Evolutionary conservation across 1,140 invertebrate species (phyloP).

Genomic region (Heliconius hewitsoni): DNA sequence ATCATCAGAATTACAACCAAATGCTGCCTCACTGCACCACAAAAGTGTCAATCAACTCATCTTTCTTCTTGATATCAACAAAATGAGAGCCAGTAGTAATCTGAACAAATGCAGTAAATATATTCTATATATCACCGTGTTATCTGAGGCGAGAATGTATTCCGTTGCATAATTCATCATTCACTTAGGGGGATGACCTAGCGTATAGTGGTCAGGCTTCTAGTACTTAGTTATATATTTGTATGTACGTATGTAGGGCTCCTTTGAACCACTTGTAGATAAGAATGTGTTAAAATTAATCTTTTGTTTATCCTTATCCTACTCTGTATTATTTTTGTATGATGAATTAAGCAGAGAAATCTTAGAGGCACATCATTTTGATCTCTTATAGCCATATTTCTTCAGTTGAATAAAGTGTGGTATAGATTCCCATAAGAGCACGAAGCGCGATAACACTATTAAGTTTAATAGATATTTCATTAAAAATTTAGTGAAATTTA

Average conservation of each 20-base stretch:
- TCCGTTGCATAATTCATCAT: constrained; percentile 57
- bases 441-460: not conserved
- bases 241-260: not conserved
- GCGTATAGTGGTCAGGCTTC: not conserved
- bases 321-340: too few relatives aligned
- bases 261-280: not conserved
- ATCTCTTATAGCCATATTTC: too few relatives aligned
- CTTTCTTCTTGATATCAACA: not conserved
- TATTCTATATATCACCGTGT: constrained; percentile 41
- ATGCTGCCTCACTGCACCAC: not conserved
- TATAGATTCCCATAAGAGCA: not conserved
- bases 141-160: constrained; percentile 51
- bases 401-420: not conserved
- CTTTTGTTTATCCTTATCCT: too few relatives aligned
- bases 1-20: not conserved
- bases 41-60: not conserved
- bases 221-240: not conserved
- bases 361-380: too few relatives aligned
- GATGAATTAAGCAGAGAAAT: too few relatives aligned
- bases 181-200: constrained; percentile 51
- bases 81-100: not conserved
- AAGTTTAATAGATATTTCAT: not conserved
- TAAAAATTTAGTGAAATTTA: not conserved
- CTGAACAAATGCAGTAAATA: constrained; percentile 42
- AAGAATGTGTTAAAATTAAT: not conserved